Evolutionary conservation across 2,113 vertebrate species (phyloP), one percentile per base, ranked within the genome.

Genomic region (Corvus cornix): DNA sequence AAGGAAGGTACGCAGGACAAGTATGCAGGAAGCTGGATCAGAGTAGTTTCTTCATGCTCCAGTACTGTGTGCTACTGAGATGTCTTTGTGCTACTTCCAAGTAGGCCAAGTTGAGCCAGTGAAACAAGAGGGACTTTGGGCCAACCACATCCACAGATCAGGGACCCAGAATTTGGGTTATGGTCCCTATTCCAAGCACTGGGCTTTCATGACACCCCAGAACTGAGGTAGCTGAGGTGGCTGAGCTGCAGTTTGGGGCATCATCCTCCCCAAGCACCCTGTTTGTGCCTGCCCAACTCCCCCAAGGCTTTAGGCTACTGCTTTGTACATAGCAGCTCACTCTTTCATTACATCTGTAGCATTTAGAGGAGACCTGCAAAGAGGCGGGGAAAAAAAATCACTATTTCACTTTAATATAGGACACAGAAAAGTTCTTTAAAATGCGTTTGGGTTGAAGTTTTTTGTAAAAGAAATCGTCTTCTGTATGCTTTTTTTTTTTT

Each of bases 301-400:
- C 44, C 11, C 26, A 9, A 28, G 16, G 27, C 37, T 39, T 66
- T 46, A 43, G 51, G 52, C 51, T 66, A 2, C 62, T 77, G 33
- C 26, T 73, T 69, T 28, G 23, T 58, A 22, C 9, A 5, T 4
- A 49, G 24, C 27, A 39, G 28, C 17, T 52, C 44, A 46, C 20
- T 70, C 35, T 59, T 72, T 18, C 35, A 11, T 62, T 77, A 11
- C 4, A 33, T 55, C 44, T 84, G 21, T 41, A 78, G 56, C 76
- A 35, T 64, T 87, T 81, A 62, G 44, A 64, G 87, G 48, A 88
- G 56, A 73, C 18, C 16, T 89, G 49, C 37, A 33, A 64, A 46
- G 56, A 23, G 21, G 0, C 0, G 3, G 0, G 0, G 2, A 0
- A 5, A 4, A 4, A 4, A 28, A 28, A 18, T 64, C 22, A 44